Evolutionary conservation across 2,797 vertebrate species (phyloP), one percentile per base, ranked within the genome.

Genomic region (Xyrichtys novacula): DNA sequence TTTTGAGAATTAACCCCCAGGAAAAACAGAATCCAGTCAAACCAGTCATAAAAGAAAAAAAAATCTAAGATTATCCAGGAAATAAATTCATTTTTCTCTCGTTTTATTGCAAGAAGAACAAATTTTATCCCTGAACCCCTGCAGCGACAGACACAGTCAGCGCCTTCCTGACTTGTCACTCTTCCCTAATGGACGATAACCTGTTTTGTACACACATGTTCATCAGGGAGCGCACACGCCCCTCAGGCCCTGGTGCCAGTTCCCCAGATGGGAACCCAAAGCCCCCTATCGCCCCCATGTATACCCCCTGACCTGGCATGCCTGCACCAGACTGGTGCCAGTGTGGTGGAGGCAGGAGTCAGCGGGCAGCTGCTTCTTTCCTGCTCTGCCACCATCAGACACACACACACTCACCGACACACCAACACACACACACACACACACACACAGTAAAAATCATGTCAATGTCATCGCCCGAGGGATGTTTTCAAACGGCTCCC

Each of bases 251-350:
- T 20, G 52, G 71, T 90, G 89, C 90, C 89, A 93, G 87, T 74
- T 88, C 82, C 82, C 80, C 91, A 93, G 92, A 93, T 93, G 91
- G 92, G 85, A 76, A 85, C 76, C 65, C 59, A 74, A 78, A 86
- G 59, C 83, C 86, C 83, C 58, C 78, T 29, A 73, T 57, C 65
- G 40, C 54, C 56, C 73, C 42, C 65, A 59, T 64, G n/a, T n/a
- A 40, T 79, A 69, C 82, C 76, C 74, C 64, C 76, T 87, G 80
- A 85, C 86, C 89, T 92, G 88, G 91, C 91, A 88, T 78, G 28
- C 58, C 28, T 60, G 39, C 43, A 59, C 29, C 26, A 57, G 52
- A 44, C 55, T 59, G 58, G 38, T 91, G 93, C 92, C 91, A 93
- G 84, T 76, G 70, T 76, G 69, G 80, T 83, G 78, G 54, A 68